phyloP scores from a whole-genome alignment of 2,797 vertebrate species.

The Pelodytes ibericus region DNA sequence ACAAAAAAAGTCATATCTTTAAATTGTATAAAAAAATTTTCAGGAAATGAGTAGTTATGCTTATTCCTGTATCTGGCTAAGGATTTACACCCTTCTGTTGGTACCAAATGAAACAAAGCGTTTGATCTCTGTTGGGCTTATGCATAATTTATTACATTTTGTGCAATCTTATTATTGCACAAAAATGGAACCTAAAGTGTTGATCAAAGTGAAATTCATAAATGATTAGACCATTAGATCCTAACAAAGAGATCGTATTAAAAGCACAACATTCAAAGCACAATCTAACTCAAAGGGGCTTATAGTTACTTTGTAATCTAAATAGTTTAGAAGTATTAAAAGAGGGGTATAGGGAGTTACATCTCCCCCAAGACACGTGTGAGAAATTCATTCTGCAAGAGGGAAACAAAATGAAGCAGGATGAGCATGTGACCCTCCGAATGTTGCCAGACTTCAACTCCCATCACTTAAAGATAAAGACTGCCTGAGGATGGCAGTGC shows the following conservation, averaged over 20 bases:
- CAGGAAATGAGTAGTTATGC: background rate
- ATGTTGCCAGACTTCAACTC: too few relatives aligned
- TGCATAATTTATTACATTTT: slow-evolving; percentile 11
- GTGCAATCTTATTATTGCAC: slow-evolving; percentile 13
- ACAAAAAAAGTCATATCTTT: background rate
- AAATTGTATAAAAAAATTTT: background rate
- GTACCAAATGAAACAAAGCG: slow-evolving; percentile 18
- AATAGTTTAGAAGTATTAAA: background rate
- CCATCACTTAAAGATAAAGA: too few relatives aligned
- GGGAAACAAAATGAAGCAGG: too few relatives aligned
- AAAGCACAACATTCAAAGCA: slow-evolving; percentile 1
- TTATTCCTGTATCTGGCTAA: slow-evolving; percentile 1
- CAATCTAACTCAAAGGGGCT: background rate
- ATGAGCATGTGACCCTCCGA: too few relatives aligned
- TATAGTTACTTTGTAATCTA: slow-evolving; percentile 18
- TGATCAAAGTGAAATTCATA: slow-evolving; percentile 25
- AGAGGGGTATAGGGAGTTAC: background rate
- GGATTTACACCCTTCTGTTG: slow-evolving; percentile 10
- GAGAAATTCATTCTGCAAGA: background rate
- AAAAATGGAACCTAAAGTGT: slow-evolving; percentile 19
- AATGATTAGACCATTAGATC: slow-evolving; percentile 24
- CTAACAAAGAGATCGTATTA: slow-evolving; percentile 9
- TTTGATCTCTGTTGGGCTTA: slow-evolving; percentile 5
- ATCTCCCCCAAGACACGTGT: background rate
- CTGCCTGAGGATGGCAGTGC: too few relatives aligned